Percentiles rank a stretch among this genome's conserved stretches.
Evolutionary conservation across 2,888 invertebrate species (phyloP).

Genomic region (Amphipoea lucens): DNA sequence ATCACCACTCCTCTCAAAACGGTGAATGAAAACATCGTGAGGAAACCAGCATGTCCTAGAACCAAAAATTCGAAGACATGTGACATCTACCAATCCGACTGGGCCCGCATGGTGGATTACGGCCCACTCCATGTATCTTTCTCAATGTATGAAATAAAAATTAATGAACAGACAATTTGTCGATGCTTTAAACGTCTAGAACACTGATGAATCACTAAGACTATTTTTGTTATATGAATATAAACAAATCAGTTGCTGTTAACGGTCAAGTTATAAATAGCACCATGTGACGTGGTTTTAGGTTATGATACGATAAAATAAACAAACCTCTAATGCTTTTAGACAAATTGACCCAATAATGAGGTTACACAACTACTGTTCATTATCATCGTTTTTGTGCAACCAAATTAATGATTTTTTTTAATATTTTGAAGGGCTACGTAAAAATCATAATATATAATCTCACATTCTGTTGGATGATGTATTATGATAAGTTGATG

Average conservation of each 20-base stretch:
- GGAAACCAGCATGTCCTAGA: background rate
- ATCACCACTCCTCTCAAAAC: background rate
- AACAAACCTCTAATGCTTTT: constrained; percentile 30
- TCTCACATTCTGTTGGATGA: constrained; percentile 41
- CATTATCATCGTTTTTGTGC: background rate
- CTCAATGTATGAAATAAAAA: background rate
- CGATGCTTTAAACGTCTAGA: constrained; percentile 32
- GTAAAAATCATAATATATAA: constrained; percentile 41
- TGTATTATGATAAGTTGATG: constrained; percentile 60
- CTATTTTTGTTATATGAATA: constrained; percentile 49
- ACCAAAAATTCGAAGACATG: background rate
- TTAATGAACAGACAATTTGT: constrained; percentile 5
- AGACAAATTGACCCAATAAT: constrained; percentile 19
- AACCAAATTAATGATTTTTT: background rate
- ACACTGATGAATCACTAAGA: constrained; percentile 52
- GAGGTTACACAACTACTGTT: background rate
- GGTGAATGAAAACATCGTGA: background rate
- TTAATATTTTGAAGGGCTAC: constrained; percentile 2
- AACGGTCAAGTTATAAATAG: constrained; percentile 54
- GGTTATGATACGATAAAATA: constrained; percentile 41
- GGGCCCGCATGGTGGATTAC: background rate
- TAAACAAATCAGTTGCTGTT: constrained; percentile 50
- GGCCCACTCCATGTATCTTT: background rate
- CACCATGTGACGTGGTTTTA: constrained; percentile 31
- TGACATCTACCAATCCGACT: too few species aligned